Conservation (phyloP, 1,140 invertebrate genomes). For the Druon quercuslanigerum region DNA sequence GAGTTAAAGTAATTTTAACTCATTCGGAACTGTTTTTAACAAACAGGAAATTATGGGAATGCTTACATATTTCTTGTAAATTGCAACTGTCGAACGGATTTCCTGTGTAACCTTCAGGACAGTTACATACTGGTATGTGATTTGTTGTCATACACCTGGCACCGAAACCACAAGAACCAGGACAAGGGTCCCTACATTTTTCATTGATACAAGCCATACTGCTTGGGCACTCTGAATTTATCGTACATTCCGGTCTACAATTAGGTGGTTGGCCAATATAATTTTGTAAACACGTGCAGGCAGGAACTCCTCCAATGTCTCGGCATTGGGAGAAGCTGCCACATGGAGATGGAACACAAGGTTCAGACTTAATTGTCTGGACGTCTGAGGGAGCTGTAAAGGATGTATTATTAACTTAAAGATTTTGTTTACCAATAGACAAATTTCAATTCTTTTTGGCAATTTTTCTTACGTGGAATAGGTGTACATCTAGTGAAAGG, state of each 20-base stretch:
- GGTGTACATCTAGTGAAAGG: constrained; percentile 76
- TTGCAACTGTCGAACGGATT: constrained; percentile 76
- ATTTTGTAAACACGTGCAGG: constrained; percentile 66
- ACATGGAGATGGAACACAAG: constrained; percentile 76
- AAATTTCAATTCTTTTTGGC: constrained; percentile 8
- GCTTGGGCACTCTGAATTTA: constrained; percentile 73
- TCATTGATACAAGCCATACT: constrained; percentile 75
- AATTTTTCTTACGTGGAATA: constrained; percentile 68
- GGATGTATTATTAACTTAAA: neutral
- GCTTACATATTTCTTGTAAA: constrained; percentile 64
- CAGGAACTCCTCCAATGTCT: constrained; percentile 57
- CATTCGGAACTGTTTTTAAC: neutral
- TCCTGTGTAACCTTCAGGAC: constrained; percentile 76
- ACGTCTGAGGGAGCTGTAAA: constrained; percentile 37
- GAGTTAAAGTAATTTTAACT: neutral
- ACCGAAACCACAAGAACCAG: constrained; percentile 77
- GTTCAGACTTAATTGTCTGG: constrained; percentile 54
- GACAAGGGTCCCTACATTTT: constrained; percentile 78
- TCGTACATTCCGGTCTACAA: constrained; percentile 75
- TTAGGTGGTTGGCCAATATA: constrained; percentile 74
- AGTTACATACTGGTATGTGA: constrained; percentile 78
- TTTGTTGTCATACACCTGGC: constrained; percentile 76
- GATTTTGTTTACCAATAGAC: neutral
- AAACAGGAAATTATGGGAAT: constrained; percentile 18
- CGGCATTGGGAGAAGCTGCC: constrained; percentile 74